These are phyloP conservation scores for Caenorhabditis japonica DNA, from an alignment of 2,888 invertebrate species.

Conservation along the genomic window DNA sequence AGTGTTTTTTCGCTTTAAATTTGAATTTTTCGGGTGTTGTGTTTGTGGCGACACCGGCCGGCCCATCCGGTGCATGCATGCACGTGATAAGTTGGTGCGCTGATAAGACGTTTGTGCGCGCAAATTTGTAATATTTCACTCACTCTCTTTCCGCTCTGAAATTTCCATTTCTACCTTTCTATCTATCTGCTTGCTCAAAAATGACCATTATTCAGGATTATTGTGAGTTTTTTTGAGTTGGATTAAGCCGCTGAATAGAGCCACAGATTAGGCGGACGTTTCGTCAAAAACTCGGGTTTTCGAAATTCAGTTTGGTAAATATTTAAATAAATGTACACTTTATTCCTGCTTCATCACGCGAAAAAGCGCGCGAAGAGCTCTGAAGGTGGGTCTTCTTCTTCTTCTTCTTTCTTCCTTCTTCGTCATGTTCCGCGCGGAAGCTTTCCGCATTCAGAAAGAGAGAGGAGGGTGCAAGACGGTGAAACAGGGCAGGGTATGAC, in stretches of 20 bases:
- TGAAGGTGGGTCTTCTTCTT: slow-evolving; percentile 14
- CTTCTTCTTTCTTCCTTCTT: background rate
- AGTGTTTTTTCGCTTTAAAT: slow-evolving; percentile 9
- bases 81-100: slow-evolving; percentile 23
- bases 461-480: no score
- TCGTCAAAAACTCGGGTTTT: slow-evolving; percentile 8
- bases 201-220: slow-evolving; percentile 51
- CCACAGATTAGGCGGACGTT: slow-evolving; percentile 9
- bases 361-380: slow-evolving; percentile 18
- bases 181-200: no score
- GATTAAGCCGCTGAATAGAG: slow-evolving; percentile 2
- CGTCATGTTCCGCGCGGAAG: background rate
- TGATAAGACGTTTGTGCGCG: no score
- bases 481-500: no score
- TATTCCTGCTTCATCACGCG: slow-evolving; percentile 49
- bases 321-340: slow-evolving; percentile 39
- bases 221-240: slow-evolving; percentile 41
- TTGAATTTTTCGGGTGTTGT: background rate
- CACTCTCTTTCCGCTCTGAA: no score
- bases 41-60: no score
- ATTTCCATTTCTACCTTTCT: no score
- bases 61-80: no score
- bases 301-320: slow-evolving; percentile 1
- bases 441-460: background rate
- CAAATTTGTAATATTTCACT: slow-evolving; percentile 36